phyloP scores from a whole-genome alignment of 2,113 vertebrate species.

The Macrotus californicus region DNA sequence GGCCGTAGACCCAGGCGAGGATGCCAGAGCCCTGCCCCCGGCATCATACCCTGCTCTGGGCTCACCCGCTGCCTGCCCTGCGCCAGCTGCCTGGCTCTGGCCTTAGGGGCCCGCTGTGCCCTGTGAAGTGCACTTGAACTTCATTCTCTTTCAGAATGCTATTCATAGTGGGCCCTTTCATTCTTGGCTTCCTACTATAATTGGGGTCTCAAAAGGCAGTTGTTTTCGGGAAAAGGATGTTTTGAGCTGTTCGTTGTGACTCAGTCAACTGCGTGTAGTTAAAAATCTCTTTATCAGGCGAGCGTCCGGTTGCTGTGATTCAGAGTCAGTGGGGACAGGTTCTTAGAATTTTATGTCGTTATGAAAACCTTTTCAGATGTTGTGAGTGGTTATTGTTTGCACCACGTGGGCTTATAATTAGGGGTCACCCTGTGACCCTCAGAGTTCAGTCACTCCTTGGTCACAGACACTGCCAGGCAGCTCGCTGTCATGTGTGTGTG shows the following conservation, averaged over 20 bases:
- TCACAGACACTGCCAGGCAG: neutral
- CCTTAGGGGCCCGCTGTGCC: neutral
- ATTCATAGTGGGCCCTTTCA: neutral
- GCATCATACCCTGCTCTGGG: too few relatives aligned
- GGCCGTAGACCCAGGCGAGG: too few relatives aligned
- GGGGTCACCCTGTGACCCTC: neutral
- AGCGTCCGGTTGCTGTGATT: neutral
- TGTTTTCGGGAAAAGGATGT: conserved; percentile 21
- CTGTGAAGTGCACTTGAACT: neutral
- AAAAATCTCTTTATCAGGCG: neutral
- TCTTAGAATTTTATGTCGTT: neutral
- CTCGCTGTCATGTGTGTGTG: neutral
- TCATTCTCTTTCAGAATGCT: neutral
- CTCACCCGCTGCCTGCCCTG: too few relatives aligned
- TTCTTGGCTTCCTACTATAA: neutral
- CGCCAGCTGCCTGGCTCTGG: neutral
- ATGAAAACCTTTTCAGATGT: neutral
- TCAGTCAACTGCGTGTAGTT: neutral
- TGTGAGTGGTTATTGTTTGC: neutral
- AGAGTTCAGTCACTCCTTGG: neutral
- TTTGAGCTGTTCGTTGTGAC: neutral
- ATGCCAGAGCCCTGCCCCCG: too few relatives aligned
- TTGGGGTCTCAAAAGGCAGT: neutral
- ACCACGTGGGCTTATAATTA: neutral
- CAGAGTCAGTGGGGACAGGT: neutral